Percentiles rank a stretch among this genome's conserved stretches.
phyloP scores from a whole-genome alignment of 1,140 invertebrate genomes.

The Papilio dardanus region DNA sequence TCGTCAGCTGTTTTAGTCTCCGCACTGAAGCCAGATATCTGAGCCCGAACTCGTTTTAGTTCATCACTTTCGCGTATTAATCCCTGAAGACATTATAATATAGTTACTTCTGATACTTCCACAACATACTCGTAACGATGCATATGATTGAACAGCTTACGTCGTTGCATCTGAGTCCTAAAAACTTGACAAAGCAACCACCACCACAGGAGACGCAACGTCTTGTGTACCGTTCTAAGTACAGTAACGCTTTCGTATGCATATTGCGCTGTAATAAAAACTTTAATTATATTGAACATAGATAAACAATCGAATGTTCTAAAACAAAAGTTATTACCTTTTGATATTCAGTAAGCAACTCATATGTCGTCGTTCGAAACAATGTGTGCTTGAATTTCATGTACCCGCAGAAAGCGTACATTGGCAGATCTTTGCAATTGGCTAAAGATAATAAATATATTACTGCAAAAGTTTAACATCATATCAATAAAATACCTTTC shows the following conservation, averaged over 20 bases:
- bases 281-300: conserved; percentile 7
- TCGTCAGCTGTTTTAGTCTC: conserved; percentile 47
- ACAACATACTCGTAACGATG: too few relatives aligned
- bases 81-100: conserved; percentile 43
- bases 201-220: conserved; percentile 82
- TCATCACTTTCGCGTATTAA: conserved; percentile 50
- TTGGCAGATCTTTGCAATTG: conserved; percentile 79
- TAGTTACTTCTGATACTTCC: not conserved
- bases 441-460: conserved; percentile 53
- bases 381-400: conserved; percentile 83
- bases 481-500: too few relatives aligned
- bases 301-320: not conserved
- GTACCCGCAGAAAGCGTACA: conserved; percentile 84
- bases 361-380: conserved; percentile 84
- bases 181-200: conserved; percentile 79
- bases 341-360: conserved; percentile 84
- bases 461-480: too few relatives aligned
- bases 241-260: conserved; percentile 83
- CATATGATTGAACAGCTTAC: conserved; percentile 55
- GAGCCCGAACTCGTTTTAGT: conserved; percentile 47
- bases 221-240: conserved; percentile 82
- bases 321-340: conserved; percentile 67
- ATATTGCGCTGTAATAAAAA: conserved; percentile 73
- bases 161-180: conserved; percentile 71
- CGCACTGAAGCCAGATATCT: conserved; percentile 49